These are phyloP conservation scores for Marisa cornuarietis DNA, from an alignment of 1,140 invertebrate species.

Conservation along the genomic window DNA sequence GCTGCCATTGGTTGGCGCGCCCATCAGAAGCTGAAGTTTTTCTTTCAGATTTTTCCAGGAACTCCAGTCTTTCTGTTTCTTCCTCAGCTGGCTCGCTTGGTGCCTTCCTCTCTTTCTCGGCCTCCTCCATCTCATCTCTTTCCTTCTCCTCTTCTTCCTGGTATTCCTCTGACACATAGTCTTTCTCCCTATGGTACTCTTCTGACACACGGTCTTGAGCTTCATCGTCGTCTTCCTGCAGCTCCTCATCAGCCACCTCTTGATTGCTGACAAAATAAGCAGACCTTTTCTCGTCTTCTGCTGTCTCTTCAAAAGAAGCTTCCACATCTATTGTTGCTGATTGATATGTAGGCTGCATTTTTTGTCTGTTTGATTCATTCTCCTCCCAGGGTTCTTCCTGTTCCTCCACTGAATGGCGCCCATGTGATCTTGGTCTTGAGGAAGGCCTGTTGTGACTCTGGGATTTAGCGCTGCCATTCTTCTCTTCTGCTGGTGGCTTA, in stretches of 20 bases:
- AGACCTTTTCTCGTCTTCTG: no score
- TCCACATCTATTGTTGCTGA: no score
- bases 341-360: no score
- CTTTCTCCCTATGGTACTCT: conserved; percentile 22
- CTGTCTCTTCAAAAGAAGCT: no score
- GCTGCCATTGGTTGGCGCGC: no score
- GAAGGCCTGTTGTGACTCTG: background rate
- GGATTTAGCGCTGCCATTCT: background rate
- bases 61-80: background rate
- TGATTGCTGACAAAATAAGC: background rate
- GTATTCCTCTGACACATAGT: conserved; percentile 6
- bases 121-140: conserved; percentile 14
- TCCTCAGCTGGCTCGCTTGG: background rate
- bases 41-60: background rate
- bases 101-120: background rate
- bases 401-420: background rate
- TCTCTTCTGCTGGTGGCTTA: background rate
- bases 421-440: conserved; percentile 7
- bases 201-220: conserved; percentile 13
- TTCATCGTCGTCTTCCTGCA: background rate
- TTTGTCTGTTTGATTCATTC: background rate
- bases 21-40: background rate
- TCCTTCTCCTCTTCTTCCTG: conserved; percentile 19
- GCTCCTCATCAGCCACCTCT: background rate
- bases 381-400: background rate